Base-by-base conservation (phyloP, 2,888 invertebrate species). In the Agriopis leucophaearia region DNA sequence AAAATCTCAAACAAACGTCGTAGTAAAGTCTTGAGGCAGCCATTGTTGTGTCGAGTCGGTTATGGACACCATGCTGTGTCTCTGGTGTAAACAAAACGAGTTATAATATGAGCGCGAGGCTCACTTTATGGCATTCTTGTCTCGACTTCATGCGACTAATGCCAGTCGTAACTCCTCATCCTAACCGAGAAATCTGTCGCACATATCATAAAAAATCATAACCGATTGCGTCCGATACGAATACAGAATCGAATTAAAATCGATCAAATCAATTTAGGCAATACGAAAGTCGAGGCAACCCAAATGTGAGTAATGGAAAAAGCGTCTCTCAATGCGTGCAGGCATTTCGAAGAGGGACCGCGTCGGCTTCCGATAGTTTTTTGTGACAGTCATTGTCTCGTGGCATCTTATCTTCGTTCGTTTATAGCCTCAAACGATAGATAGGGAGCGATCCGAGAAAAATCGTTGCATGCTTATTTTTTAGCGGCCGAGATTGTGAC, bases 401-500 rank as follows among this genome's bases (percentile, higher is more conserved):
- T 80, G 81, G 81, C 81, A 80, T 81, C 78, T 76, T 80, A 81
- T 83, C 83, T 83, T 57, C 81, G 80, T 81, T 85, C 84, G 81
- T 83, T 85, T 82, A 81, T 80, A 82, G 85, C 81, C 76, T 82
- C 77, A 79, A 78, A 76, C 85, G 86, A 89, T 89, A 88, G 89
- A 87, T 86, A 86, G 86, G 80, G 81, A 86, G 77, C 80, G 83
- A 85, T 81, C 83, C 82, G 77, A 81, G 80, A 80, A 89, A 90
- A 85, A 91, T 88, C 83, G 81, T 84, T 86, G 86, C 84, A 81
- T 85, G 81, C 80, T 87, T 82, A 87, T 91, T 94, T 92, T 94
- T 93, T 92, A 87, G 84, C 84, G 79, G 87, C 79, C 81, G 88
- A 90, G 92, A 92, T 93, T 92, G 92, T 88, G 79, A 88, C 85